Evolutionary conservation across 2,113 vertebrate genomes (phyloP).

Genomic region (Plecturocebus donacophilus): DNA sequence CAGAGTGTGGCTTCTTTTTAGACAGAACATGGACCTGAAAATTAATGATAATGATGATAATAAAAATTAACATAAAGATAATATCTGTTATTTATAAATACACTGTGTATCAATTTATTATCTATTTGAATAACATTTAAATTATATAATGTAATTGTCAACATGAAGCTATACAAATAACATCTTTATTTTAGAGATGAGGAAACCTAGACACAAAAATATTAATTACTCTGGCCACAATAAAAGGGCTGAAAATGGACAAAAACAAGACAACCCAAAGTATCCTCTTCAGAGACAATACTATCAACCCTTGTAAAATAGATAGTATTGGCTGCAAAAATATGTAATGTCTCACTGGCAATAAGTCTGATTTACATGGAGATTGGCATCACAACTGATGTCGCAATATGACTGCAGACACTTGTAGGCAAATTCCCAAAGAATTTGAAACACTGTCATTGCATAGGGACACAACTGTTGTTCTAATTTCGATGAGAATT

Average conservation of each 20-base stretch:
- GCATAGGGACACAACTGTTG: neutral
- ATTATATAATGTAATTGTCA: neutral
- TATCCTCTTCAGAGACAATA: neutral
- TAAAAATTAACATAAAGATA: neutral
- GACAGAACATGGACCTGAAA: neutral
- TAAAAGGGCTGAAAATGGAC: neutral
- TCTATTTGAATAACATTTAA: neutral
- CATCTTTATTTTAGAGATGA: slow-evolving; percentile 6
- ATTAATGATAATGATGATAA: neutral
- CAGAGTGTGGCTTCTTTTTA: neutral
- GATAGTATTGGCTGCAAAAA: neutral
- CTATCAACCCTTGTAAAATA: neutral
- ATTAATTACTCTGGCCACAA: neutral
- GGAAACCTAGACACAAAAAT: neutral
- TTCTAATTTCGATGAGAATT: neutral
- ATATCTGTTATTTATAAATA: neutral
- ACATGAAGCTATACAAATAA: neutral
- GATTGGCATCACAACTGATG: neutral
- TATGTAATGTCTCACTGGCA: neutral
- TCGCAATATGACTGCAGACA: neutral
- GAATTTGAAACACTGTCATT: neutral
- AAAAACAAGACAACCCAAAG: neutral
- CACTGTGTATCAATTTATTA: neutral
- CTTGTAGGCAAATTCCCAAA: neutral
- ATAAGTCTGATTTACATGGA: neutral